Evolutionary conservation across 2,113 vertebrate genomes (phyloP).

Genomic region (Nymphicus hollandicus): DNA sequence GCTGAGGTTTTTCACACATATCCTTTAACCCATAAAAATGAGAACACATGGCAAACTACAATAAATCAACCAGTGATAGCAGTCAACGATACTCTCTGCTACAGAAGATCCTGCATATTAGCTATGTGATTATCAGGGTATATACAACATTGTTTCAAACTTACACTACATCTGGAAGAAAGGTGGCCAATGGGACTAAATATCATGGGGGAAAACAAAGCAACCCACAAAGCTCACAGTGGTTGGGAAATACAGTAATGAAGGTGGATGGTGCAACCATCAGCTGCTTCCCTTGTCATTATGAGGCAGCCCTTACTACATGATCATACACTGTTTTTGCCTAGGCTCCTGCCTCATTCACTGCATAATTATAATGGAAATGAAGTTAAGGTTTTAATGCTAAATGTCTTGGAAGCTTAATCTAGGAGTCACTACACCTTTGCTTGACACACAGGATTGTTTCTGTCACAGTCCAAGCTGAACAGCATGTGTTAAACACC

Average conservation of each 20-base stretch:
- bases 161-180: neutral
- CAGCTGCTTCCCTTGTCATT: constrained; percentile 1
- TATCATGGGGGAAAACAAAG: neutral
- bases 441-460: neutral
- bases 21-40: neutral
- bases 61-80: neutral
- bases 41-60: neutral
- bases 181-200: neutral
- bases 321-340: neutral
- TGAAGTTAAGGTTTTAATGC: neutral
- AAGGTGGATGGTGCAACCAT: constrained; percentile 8
- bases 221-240: neutral
- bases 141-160: neutral
- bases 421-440: neutral
- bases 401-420: neutral
- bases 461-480: neutral
- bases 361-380: neutral
- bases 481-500: neutral
- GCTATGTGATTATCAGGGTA: neutral
- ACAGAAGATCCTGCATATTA: too few species aligned
- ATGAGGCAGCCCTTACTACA: neutral
- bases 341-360: neutral
- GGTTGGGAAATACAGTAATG: constrained; percentile 41
- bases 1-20: neutral
- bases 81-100: neutral